Evolutionary conservation across 2,113 vertebrate genomes (phyloP), one percentile per base, ranked within the genome.

Genomic region (Sturnira hondurensis): DNA sequence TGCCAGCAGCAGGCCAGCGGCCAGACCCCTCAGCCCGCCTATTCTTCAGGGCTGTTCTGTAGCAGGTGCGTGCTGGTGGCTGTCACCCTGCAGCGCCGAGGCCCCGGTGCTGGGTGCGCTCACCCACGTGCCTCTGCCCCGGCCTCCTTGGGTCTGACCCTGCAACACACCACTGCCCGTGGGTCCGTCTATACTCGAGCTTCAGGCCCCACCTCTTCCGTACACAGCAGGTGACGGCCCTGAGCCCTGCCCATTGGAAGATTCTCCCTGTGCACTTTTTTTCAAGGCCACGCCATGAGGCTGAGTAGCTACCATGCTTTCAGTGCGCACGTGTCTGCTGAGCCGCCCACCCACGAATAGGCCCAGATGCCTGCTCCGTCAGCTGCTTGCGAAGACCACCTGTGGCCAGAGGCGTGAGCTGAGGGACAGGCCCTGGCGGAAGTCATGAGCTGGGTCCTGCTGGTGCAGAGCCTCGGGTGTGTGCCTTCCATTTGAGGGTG

Each of bases 81-180:
- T 4, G 13, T 70, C 31, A 15, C 17, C 7, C 2, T 4, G 38
- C 13, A 28, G 2, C 1, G 1, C 19, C 2, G 5, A 31, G n/a
- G 50, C 52, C 84, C n/a, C 67, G 20, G 31, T 36, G 3, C 54
- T 10, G 4, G 19, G 81, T n/a, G 14, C 19, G 5, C 38, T 10
- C 20, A 17, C 8, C 26, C 19, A 11, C 28, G 2, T 3, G 13
- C 15, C 13, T 17, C 38, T 4, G 1, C 26, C 19, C 50, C 24
- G 4, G 28, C 8, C 85, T 43, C 26, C 33, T 20, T 11, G 16
- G 7, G 58, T 9, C 52, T 52, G 13, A 11, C 26, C 50, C 33
- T 1, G 12, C 58, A 31, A 4, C 28, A 4, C 28, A 74, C 5
- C 54, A 19, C 11, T 2, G 38, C 80, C 41, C n/a, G 7, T 0